Base-by-base conservation (phyloP, 2,797 vertebrate species). In the Falco novaeseelandiae region DNA sequence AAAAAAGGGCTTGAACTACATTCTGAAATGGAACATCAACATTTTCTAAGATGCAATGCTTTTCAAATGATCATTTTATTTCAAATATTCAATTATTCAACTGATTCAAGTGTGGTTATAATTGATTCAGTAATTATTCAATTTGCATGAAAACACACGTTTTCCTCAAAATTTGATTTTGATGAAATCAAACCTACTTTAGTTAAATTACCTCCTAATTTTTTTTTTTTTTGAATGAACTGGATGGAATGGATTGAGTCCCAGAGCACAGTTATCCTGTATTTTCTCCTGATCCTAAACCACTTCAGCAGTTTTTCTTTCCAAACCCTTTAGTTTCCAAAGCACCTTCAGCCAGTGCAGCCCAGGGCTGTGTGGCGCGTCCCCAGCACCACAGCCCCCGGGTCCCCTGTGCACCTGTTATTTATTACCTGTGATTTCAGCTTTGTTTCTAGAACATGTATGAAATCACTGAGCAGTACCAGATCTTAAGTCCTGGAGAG, bases 301-400 rank as follows among this genome's bases (percentile, higher is more conserved):
- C 40, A 20, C 42, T 17, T 8, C 52, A 30, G 62, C 36, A 25
- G 17, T 9, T 25, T 22, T 29, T 21, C 52, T 22, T n/a, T 19
- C 42, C 34, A 5, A 55, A 23, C 44, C 38, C 61, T 27, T 30
- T 4, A 8, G 9, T 4, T 21, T 7, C 38, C 65, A 9, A 34
- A n/a, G 34, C 25, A 8, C 22, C 10, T 17, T 2, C 4, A 7
- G 49, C 13, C 10, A 29, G n/a, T 48, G 20, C 48, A 14, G 29
- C 32, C 38, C 16, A 3, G 55, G 30, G 40, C 38, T 6, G 69
- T 2, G 10, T 1, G 5, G 52, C 3, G 14, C 2, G 5, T 2
- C 51, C 38, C 62, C 51, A 3, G 62, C 34, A 8, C 38, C 4
- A 9, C 34, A 17, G 32, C 34, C 44, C 5, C 1, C 1, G 3